These are phyloP conservation scores for Luidia sarsii DNA, from an alignment of 53 echinoderm and acorn worm genomes.

Conservation along the genomic window DNA sequence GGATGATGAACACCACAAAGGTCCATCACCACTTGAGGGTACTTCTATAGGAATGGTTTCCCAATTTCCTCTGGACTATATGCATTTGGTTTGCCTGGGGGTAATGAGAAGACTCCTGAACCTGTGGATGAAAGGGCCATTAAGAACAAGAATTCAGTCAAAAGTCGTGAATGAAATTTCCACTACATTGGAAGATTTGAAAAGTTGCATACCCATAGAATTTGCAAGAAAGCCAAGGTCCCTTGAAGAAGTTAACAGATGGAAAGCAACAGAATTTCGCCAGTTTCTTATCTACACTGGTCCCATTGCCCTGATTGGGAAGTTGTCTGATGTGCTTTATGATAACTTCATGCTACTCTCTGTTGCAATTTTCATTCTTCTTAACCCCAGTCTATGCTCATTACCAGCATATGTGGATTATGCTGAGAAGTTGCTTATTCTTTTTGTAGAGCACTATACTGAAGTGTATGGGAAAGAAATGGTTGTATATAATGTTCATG, in stretches of 20 bases:
- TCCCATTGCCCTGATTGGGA: conserved; percentile 26
- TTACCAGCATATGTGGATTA: conserved; percentile 6
- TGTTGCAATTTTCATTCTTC: too few relatives aligned
- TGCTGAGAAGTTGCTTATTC: conserved; percentile 2
- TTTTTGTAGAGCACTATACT: too few relatives aligned
- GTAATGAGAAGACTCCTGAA: background rate
- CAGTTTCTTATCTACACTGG: conserved; percentile 53
- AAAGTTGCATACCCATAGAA: conserved; percentile 7
- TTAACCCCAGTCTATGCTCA: too few relatives aligned
- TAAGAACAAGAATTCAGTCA: background rate
- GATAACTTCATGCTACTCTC: background rate
- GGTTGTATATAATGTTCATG: conserved; percentile 63
- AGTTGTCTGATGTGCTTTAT: conserved; percentile 18
- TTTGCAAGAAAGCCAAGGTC: conserved; percentile 51
- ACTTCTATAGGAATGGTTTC: conserved; percentile 22
- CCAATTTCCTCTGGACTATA: conserved; percentile 37
- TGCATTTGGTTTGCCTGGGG: too few relatives aligned
- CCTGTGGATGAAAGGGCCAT: conserved; percentile 12
- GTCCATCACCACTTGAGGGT: conserved; percentile 14
- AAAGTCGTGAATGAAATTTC: background rate
- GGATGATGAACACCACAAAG: conserved; percentile 43
- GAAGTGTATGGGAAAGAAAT: conserved; percentile 39
- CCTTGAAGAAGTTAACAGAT: conserved; percentile 27
- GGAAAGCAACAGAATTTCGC: conserved; percentile 61
- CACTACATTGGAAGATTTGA: background rate